phyloP scores from a whole-genome alignment of 1,140 invertebrate species.

The Epicauta chinensis region DNA sequence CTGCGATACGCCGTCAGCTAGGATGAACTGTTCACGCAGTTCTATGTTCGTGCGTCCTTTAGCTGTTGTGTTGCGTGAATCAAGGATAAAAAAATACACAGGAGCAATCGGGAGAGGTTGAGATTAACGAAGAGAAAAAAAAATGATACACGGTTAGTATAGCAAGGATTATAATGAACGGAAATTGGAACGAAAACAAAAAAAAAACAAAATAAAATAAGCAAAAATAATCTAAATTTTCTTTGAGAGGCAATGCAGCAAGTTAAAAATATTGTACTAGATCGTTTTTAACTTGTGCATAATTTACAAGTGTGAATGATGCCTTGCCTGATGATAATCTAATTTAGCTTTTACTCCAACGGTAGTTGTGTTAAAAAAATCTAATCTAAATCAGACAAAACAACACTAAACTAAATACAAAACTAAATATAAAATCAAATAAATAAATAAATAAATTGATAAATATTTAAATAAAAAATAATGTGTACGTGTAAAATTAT shows the following conservation, averaged over 20 bases:
- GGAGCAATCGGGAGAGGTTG: conserved; percentile 32
- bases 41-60: conserved; percentile 99
- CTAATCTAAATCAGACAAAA: conserved; percentile 1
- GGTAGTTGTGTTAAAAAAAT: neutral
- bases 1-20: conserved; percentile 95
- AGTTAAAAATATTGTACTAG: neutral
- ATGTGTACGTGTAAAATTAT: conserved; percentile 10
- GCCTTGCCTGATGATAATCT: neutral
- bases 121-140: conserved; percentile 19
- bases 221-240: conserved; percentile 24
- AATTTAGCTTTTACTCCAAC: neutral
- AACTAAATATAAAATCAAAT: neutral
- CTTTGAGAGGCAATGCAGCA: neutral
- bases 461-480: conserved; percentile 3
- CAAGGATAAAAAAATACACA: conserved; percentile 34
- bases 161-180: conserved; percentile 8
- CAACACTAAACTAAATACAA: too few species aligned
- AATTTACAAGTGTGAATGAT: neutral
- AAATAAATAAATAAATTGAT: neutral
- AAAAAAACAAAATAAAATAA: conserved; percentile 42
- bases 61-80: conserved; percentile 64
- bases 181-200: conserved; percentile 25
- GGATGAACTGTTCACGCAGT: conserved; percentile 95
- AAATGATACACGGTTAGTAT: conserved; percentile 10
- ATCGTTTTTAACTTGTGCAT: neutral